These are phyloP conservation scores for Ovis canadensis DNA, from an alignment of 2,113 vertebrate genomes.

Conservation along the genomic window DNA sequence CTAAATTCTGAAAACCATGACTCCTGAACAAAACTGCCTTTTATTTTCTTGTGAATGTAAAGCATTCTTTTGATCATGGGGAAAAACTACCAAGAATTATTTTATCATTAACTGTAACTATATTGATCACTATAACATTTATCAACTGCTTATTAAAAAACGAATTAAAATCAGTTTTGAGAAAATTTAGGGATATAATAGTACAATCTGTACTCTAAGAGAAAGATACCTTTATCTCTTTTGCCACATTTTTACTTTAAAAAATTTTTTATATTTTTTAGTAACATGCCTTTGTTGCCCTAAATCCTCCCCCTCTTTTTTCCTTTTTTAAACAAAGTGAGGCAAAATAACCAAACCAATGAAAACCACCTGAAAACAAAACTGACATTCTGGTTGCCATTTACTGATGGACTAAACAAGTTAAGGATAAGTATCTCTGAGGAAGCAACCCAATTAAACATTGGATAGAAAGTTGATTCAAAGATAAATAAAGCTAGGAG, in stretches of 20 bases:
- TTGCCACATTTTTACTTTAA: background rate
- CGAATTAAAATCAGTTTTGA: background rate
- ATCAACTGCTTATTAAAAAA: background rate
- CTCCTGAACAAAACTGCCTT: background rate
- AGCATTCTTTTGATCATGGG: background rate
- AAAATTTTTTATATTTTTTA: background rate
- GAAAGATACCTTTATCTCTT: background rate
- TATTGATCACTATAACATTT: background rate
- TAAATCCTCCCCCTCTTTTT: background rate
- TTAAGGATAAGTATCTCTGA: background rate
- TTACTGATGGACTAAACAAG: background rate
- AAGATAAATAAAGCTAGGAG: background rate
- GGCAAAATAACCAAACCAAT: background rate
- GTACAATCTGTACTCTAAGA: background rate
- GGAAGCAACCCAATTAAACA: background rate
- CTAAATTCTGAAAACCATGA: background rate
- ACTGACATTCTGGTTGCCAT: background rate
- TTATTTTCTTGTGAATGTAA: background rate
- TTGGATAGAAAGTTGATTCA: background rate
- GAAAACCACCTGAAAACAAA: background rate
- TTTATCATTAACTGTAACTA: background rate
- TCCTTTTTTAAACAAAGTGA: background rate
- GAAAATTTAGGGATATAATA: background rate
- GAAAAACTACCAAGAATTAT: background rate
- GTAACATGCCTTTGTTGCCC: background rate